Evolutionary conservation across 35 echinoderm and acorn worm genomes (phyloP), one percentile per base, ranked within the genome.

Genomic region (Eucidaris tribuloides): DNA sequence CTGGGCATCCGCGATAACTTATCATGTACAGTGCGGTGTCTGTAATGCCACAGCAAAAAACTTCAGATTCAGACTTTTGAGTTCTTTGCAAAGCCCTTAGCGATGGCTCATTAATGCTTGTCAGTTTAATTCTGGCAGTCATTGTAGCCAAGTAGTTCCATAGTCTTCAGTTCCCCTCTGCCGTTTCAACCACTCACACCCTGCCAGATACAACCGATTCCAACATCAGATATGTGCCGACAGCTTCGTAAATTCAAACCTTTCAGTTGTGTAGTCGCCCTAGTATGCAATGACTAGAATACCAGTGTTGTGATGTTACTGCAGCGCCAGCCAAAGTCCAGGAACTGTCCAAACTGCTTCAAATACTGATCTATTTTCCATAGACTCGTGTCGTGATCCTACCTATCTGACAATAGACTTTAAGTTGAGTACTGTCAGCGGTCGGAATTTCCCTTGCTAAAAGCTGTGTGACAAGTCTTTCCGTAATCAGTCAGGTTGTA

Each of bases 21-120:
- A 99, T 62, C 96, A 99, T 99, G 15, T 91, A n/a, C n/a, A n/a
- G n/a, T n/a, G n/a, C 96, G 24, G 96, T 87, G 58, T 99, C 96
- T 40, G 96, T 93, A 40, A 99, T 93, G 23, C 91, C 91, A 71
- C 91, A 86, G 61, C 96, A 99, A 62, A 99, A 99, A 80, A n/a
- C n/a, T 91, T 99, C 7, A 99, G 61, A 43, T 99, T 99, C 31
- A 99, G 57, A 72, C 78, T 93, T 46, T 76, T 43, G 24, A 99
- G 90, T 28, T 90, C 86, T 18, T 83, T n/a, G n/a, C 86, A 5
- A 99, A 34, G 41, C 96, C 96, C 78, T 83, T 93, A 20, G 96
- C 96, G 19, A 92, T 87, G 62, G 71, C 93, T 34, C 48, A 78
- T 45, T 93, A 68, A 32, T 86, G 83, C 28, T 65, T 82, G 79